Base-by-base conservation (phyloP, 2,113 vertebrate genomes). In the Accipiter cooperii region DNA sequence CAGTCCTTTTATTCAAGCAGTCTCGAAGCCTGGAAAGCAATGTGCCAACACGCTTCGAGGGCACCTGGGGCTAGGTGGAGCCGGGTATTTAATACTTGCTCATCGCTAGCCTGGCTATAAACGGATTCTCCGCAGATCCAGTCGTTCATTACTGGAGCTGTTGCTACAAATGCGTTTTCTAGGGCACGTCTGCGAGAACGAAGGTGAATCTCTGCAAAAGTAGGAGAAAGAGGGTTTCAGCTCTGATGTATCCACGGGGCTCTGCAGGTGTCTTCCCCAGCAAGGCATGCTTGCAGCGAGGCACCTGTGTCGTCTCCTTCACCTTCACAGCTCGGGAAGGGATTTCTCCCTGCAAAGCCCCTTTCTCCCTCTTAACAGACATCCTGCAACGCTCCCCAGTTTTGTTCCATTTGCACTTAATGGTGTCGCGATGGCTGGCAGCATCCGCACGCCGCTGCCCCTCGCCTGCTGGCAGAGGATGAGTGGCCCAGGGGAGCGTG, bases 381-480 rank as follows among this genome's bases (percentile, higher is more conserved):
- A 0, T 31, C 51, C 85, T 51, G 20, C 33, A 13, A 19, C 2
- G 1, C 42, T 68, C 58, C 61, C 18, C 65, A 6, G n/a, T 16
- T 40, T 24, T 33, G 17, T 11, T 51, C 57, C 49, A 3, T 42
- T 58, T 29, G 75, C 83, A 19, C 38, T 3, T 15, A 5, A 2
- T 2, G 21, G 65, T 11, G 17, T 69, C 4, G 3, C 13, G 11
- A 5, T 8, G 51, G 26, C 68, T 47, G 93, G 55, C 61, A 46
- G 69, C 70, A 33, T 3, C 76, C 54, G 0, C 46, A 20, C 6
- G 2, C 16, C 0, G 0, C 60, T 21, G 83, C 42, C 55, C 85
- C 36, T 74, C 5, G 1, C 58, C 1, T 19, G 49, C 44, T 31
- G 36, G 47, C 4, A 2, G 29, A n/a, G 44, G 52, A 52, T 9